Evolutionary conservation across 2,888 invertebrate species (phyloP).

Genomic region (Amiota minor): DNA sequence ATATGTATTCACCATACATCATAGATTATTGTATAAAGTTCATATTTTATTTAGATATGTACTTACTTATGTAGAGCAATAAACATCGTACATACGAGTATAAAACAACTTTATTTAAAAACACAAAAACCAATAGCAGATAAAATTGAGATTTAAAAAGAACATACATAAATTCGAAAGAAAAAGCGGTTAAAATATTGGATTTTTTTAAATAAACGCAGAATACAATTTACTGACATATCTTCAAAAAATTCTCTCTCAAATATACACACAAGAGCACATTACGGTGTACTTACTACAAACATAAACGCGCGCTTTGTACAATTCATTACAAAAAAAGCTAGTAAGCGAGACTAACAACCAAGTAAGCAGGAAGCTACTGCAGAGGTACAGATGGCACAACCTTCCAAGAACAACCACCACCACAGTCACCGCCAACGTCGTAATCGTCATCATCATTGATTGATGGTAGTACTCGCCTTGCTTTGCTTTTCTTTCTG

Average conservation of each 20-base stretch:
- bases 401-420: conserved; percentile 41
- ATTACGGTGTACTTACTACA: not conserved
- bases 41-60: too few relatives aligned
- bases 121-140: too few relatives aligned
- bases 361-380: conserved; percentile 30
- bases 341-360: not conserved
- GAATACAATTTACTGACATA: conserved; percentile 27
- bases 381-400: conserved; percentile 60
- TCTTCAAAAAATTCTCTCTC: not conserved
- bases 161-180: too few relatives aligned
- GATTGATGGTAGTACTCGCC: conserved; percentile 58
- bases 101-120: too few relatives aligned
- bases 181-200: too few relatives aligned
- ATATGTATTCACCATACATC: too few relatives aligned
- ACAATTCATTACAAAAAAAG: not conserved
- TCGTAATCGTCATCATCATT: conserved; percentile 45
- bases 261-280: not conserved
- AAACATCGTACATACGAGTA: too few relatives aligned
- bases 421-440: conserved; percentile 48
- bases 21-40: too few relatives aligned
- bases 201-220: too few relatives aligned
- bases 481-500: conserved; percentile 48
- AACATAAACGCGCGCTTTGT: not conserved
- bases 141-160: too few relatives aligned
- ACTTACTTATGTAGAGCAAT: too few relatives aligned